Evolutionary conservation across 2,113 vertebrate genomes (phyloP).

Genomic region (Baryphthengus martii): DNA sequence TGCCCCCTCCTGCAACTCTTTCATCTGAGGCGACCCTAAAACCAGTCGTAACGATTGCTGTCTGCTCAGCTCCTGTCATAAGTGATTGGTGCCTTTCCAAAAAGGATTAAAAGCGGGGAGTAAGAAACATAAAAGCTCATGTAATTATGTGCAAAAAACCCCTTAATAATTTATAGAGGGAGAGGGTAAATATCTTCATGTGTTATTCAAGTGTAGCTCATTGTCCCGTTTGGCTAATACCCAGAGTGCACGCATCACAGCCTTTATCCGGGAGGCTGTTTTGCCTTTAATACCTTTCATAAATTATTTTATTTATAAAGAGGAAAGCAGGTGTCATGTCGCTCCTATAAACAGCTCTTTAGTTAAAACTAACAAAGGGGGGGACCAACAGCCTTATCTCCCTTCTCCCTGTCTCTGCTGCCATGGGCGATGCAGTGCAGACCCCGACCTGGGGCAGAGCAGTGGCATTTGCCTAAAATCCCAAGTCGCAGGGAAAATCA

Average conservation of each 20-base stretch:
- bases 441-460: background rate
- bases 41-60: background rate
- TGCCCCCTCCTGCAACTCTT: background rate
- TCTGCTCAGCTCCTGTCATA: background rate
- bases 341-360: constrained; percentile 70
- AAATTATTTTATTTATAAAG: constrained; percentile 75
- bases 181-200: constrained; percentile 68
- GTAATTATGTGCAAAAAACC: constrained; percentile 71
- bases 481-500: background rate
- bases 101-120: constrained; percentile 71
- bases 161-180: constrained; percentile 73
- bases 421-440: background rate
- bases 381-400: background rate
- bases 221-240: constrained; percentile 68
- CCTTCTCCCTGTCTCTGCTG: background rate
- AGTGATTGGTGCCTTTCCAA: constrained; percentile 48
- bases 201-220: constrained; percentile 65
- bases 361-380: constrained; percentile 66
- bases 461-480: background rate
- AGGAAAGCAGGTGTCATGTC: constrained; percentile 71
- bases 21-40: background rate
- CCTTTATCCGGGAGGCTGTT: constrained; percentile 39
- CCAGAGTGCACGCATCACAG: constrained; percentile 57
- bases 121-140: constrained; percentile 59
- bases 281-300: constrained; percentile 71